Percentiles rank a stretch among this genome's conserved stretches.
phyloP scores from a whole-genome alignment of 2,888 invertebrate genomes.

The Hybos culiciformis region DNA sequence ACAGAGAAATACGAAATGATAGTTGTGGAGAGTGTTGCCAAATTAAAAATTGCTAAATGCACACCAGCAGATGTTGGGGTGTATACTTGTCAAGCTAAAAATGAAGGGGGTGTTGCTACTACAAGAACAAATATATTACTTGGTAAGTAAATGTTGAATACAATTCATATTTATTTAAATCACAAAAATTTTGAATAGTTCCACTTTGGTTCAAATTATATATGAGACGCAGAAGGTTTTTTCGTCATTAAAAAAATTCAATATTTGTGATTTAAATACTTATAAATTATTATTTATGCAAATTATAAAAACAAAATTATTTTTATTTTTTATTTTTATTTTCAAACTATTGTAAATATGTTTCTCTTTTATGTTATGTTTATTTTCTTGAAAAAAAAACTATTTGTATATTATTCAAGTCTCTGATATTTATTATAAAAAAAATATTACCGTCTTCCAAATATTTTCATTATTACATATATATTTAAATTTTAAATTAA shows the following conservation, averaged over 20 bases:
- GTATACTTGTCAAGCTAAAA: constrained; percentile 60
- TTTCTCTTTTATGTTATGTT: too few species aligned
- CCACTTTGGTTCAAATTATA: neutral
- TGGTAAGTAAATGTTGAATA: constrained; percentile 40
- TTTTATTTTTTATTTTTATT: neutral
- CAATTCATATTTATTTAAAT: neutral
- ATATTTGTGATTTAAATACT: too few species aligned
- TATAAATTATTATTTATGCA: too few species aligned
- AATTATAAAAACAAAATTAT: too few species aligned
- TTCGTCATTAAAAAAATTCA: neutral
- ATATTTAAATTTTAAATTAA: neutral
- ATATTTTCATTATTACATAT: neutral
- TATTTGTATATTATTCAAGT: too few species aligned
- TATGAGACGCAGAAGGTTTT: neutral
- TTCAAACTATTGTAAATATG: neutral
- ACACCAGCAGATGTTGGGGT: constrained; percentile 59
- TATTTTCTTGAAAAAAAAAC: too few species aligned
- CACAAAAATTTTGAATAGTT: neutral
- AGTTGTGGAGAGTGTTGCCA: constrained; percentile 49
- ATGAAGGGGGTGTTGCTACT: constrained; percentile 62
- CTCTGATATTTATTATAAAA: constrained; percentile 10
- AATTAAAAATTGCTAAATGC: constrained; percentile 53
- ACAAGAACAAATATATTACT: constrained; percentile 58
- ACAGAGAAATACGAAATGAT: constrained; percentile 46
- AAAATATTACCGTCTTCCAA: neutral